Base-by-base conservation (phyloP, 2,113 vertebrate genomes). In the Osmerus eperlanus region DNA sequence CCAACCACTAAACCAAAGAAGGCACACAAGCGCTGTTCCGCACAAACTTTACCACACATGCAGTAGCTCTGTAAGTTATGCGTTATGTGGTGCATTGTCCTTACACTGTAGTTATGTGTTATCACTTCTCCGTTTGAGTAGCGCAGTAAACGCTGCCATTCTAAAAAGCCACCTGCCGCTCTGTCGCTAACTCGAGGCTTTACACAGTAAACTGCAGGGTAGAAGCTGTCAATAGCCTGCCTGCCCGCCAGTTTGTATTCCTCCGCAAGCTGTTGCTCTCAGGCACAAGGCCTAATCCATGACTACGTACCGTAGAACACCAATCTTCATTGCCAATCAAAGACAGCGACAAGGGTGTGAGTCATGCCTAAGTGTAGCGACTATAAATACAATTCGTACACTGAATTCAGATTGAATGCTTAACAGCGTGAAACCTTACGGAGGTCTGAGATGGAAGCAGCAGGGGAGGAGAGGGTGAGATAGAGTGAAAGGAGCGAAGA, bases 371-470 rank as follows among this genome's bases (percentile, higher is more conserved):
- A 68, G 66, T 74, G 67, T 13, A 62, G 7, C 4, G 23, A 18
- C 59, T 82, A 74, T 76, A 74, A 71, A 77, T 71, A 79, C 9
- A 13, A 14, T 62, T 29, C 21, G 23, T 25, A 64, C 29, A 61
- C 25, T 66, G 51, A 72, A 68, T 71, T 74, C 6, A 41, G 16
- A 71, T 53, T 47, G 55, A 72, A 68, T 61, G 21, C 25, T 51
- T 32, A 32, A 29, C 68, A 32, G 53, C 23, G 3, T 74, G 71
- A 77, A 74, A 79, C 71, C 62, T 36, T 41, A 41, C 75, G 47
- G 74, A 93, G 92, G 72, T 83, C 85, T 55, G 90, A 91, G 80
- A 89, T 85, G 15, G 28, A 18, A 64, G 3, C 28, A 1, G 23
- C 14, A n/a, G 18, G 54, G 18, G 54, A 55, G 54, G 18, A 18